Conservation (phyloP, 2,797 vertebrate species). For the Gymnocypris eckloni region DNA sequence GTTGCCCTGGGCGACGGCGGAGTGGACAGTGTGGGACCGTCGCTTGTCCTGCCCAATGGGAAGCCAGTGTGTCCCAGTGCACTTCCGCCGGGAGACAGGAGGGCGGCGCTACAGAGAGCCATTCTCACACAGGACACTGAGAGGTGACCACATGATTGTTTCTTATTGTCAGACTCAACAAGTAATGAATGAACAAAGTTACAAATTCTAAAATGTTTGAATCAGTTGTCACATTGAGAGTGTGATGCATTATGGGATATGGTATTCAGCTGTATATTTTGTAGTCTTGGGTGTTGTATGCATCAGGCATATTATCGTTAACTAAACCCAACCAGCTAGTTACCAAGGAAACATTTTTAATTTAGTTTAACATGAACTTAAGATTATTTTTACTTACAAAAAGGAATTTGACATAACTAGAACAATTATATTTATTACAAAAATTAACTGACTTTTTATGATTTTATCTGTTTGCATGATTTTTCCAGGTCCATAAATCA, state of each 20-base stretch:
- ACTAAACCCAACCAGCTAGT: too few relatives aligned
- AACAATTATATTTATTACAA: too few relatives aligned
- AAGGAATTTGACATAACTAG: too few relatives aligned
- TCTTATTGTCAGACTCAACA: not conserved
- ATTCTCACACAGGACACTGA: slow-evolving; percentile 89
- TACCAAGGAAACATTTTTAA: too few relatives aligned
- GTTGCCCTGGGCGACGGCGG: slow-evolving; percentile 77
- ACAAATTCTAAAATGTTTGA: not conserved
- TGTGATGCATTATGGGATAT: not conserved
- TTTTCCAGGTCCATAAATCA: too few relatives aligned
- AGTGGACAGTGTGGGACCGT: slow-evolving; percentile 89
- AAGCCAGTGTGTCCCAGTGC: slow-evolving; percentile 84
- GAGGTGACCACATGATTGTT: slow-evolving; percentile 73
- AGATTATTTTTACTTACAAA: too few relatives aligned
- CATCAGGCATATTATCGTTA: too few relatives aligned
- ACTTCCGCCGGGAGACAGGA: slow-evolving; percentile 83
- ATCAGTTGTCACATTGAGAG: not conserved
- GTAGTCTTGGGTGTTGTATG: too few relatives aligned
- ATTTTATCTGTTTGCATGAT: too few relatives aligned
- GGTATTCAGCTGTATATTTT: too few relatives aligned
- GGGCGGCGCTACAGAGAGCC: slow-evolving; percentile 87
- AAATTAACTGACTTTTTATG: too few relatives aligned
- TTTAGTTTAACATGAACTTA: too few relatives aligned
- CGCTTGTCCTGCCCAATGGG: slow-evolving; percentile 85
- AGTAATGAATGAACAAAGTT: not conserved